Evolutionary conservation across 2,113 vertebrate species (phyloP).

Genomic region (Okapia johnstoni): DNA sequence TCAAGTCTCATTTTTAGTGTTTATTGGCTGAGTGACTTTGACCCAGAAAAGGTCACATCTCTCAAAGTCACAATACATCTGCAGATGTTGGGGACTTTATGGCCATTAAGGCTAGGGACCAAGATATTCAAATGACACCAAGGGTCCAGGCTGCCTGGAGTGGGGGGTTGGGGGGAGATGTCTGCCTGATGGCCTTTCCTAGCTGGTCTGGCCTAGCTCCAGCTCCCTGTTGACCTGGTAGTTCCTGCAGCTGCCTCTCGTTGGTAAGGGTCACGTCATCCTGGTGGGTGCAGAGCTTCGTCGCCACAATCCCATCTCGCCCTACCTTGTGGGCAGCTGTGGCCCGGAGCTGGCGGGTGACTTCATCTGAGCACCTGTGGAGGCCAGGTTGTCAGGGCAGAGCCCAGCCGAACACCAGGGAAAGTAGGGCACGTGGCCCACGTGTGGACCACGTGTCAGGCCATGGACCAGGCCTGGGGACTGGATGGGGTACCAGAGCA

Average conservation of each 20-base stretch:
- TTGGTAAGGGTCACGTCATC: conserved; percentile 96
- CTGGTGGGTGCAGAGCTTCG: conserved; percentile 95
- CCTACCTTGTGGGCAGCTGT: conserved; percentile 88
- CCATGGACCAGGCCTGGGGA: not conserved
- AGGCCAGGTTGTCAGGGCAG: conserved; percentile 14
- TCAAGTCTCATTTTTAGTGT: not conserved
- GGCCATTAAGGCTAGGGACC: not conserved
- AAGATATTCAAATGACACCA: not conserved
- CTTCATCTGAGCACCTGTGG: conserved; percentile 91
- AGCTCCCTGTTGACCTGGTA: conserved; percentile 84
- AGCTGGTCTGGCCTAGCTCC: not conserved
- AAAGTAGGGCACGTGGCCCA: not conserved
- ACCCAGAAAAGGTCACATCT: not conserved
- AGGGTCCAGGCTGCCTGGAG: not conserved
- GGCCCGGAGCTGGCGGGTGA: conserved; percentile 83
- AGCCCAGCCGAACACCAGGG: not conserved
- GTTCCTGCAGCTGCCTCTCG: conserved; percentile 84
- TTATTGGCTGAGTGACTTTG: not conserved
- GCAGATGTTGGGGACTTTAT: not conserved
- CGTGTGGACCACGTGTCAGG: not conserved
- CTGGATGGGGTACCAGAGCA: not conserved
- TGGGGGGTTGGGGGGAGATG: not conserved
- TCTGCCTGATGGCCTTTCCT: not conserved
- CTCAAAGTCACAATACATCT: not conserved
- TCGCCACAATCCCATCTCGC: conserved; percentile 94